Percentiles rank a stretch among this genome's conserved stretches.
These are phyloP conservation scores for Aphodius sticticus DNA, from an alignment of 2,888 invertebrate genomes.

Conservation along the genomic window DNA sequence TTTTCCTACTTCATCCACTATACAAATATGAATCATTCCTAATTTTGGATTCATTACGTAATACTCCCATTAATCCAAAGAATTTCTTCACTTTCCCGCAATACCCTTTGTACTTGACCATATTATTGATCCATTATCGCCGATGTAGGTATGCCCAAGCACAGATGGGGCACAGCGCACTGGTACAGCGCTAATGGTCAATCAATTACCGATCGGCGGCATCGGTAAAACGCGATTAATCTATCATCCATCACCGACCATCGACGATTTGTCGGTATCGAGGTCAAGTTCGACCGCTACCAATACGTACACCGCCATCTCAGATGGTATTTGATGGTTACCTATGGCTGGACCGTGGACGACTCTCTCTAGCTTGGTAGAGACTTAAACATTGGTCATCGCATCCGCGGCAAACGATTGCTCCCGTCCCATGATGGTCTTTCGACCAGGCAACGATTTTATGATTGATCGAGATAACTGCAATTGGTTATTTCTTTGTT, in stretches of 20 bases:
- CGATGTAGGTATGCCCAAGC: background rate
- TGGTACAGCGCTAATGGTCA: background rate
- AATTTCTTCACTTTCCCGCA: background rate
- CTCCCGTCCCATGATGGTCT: background rate
- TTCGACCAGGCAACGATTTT: background rate
- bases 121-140: background rate
- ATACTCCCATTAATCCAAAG: background rate
- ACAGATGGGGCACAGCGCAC: background rate
- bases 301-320: background rate
- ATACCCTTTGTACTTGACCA: background rate
- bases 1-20: no score
- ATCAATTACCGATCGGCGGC: constrained; percentile 4
- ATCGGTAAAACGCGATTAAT: background rate
- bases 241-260: background rate
- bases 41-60: no score
- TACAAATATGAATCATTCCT: no score
- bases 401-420: background rate
- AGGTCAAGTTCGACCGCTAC: background rate
- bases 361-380: background rate
- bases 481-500: background rate
- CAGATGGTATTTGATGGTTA: background rate
- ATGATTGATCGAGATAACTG: background rate
- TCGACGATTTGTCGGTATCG: constrained; percentile 4
- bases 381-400: background rate
- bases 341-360: background rate